phyloP scores from a whole-genome alignment of 2,797 vertebrate genomes.

The Sebastes kiyomatsui region DNA sequence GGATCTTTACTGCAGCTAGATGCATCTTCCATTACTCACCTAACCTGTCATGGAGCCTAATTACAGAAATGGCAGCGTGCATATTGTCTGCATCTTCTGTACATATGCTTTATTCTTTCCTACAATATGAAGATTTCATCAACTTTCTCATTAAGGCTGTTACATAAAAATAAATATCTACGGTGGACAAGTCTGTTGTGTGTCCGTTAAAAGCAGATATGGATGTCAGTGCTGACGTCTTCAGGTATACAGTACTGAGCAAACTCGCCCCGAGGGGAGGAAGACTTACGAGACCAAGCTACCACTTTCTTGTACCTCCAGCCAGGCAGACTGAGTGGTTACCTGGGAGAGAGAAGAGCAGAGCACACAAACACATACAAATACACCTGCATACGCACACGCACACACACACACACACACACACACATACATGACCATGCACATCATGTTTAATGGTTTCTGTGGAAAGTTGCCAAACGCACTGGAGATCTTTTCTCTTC shows the following conservation, averaged over 20 bases:
- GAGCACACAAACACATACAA: slow-evolving; percentile 26
- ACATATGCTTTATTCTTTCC: not conserved
- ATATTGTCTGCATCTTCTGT: not conserved
- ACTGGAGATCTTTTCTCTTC: slow-evolving; percentile 35
- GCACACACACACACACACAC: slow-evolving; percentile 19
- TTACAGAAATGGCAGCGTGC: not conserved
- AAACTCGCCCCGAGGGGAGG: slow-evolving; percentile 16
- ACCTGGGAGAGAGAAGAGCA: slow-evolving; percentile 45
- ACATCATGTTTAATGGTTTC: slow-evolving; percentile 68
- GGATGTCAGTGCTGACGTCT: slow-evolving; percentile 35
- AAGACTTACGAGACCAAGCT: slow-evolving; percentile 13
- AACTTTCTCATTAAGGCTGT: slow-evolving; percentile 3
- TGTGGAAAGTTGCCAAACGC: slow-evolving; percentile 70
- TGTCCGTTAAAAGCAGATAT: slow-evolving; percentile 27
- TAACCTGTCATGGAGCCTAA: not conserved
- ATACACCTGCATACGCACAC: not conserved
- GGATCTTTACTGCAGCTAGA: not conserved
- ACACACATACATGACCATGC: not conserved
- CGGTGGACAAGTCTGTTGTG: not conserved
- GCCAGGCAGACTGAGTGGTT: slow-evolving; percentile 56
- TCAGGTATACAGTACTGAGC: slow-evolving; percentile 25
- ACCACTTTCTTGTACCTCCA: slow-evolving; percentile 36
- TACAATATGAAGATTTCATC: not conserved
- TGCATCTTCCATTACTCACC: not conserved
- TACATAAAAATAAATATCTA: slow-evolving; percentile 17